Evolutionary conservation across 1,140 invertebrate genomes (phyloP), one percentile per base, ranked within the genome.

Genomic region (Lineus longissimus): DNA sequence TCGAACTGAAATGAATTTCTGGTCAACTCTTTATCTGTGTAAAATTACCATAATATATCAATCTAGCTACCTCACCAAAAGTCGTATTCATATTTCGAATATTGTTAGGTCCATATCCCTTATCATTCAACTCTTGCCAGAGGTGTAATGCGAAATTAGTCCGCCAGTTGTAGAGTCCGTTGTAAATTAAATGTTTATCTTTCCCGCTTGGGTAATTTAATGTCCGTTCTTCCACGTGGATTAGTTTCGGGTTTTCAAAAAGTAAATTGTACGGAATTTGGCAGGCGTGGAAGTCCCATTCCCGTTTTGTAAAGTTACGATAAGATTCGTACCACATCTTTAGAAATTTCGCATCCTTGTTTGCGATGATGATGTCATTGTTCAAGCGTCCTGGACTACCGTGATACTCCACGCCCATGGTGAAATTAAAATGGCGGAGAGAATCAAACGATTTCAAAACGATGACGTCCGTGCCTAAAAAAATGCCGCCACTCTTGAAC

Each of bases 381-480:
- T n/a, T n/a, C n/a, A n/a, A n/a, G n/a, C n/a, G n/a, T n/a, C 41
- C 41, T 22, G 63, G 59, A 25, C 47, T 62, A 23, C 55, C 61
- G 25, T 61, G 60, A 15, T 61, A 61, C 29, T 61, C 43, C 15
- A 61, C 31, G 27, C 65, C 65, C 68, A 71, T 59, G 11, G 66
- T 69, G 23, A 67, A 61, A 2, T 40, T 31, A 29, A 63, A 63
- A 11, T 59, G 22, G 27, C 64, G 45, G 30, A 73, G 36, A 23
- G 56, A 40, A 19, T 68, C 62, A 15, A 71, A 31, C 0, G 69
- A 60, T 15, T 59, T 40, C 17, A 73, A 27, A 23, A 73, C 33
- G 7, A 73, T 47, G 47, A 62, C 67, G 55, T 73, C 69, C 25
- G 67, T 69, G 51, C 71, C 71, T 45, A 73, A 22, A 29, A 71